Conservation (phyloP, 2,113 vertebrate genomes). For the Perca flavescens region DNA sequence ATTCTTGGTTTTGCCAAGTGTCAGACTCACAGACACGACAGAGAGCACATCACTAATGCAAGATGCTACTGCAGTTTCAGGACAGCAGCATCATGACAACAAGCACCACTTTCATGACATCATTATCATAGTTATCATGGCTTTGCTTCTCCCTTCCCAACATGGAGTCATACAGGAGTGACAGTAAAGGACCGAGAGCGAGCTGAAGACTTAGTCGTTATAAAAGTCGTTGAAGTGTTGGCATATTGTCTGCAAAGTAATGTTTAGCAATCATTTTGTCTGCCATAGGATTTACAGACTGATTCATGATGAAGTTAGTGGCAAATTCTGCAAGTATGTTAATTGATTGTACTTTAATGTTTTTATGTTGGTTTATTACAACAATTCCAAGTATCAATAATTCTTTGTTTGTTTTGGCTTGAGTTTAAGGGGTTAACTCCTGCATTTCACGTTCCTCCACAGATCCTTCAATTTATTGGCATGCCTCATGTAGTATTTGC, state of each 20-base stretch:
- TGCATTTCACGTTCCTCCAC: conserved; percentile 22
- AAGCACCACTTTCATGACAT: background rate
- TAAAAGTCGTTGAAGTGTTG: background rate
- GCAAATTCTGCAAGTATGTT: background rate
- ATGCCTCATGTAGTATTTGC: background rate
- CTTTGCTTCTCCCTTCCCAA: background rate
- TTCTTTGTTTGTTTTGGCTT: background rate
- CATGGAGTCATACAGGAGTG: background rate
- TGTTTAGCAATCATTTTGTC: background rate
- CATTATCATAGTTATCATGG: background rate
- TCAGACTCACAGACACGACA: background rate
- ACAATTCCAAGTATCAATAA: background rate
- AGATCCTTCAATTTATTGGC: background rate
- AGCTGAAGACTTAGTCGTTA: background rate
- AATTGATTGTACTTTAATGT: background rate
- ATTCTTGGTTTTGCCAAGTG: background rate
- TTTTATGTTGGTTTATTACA: background rate
- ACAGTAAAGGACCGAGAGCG: background rate
- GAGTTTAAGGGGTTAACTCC: conserved; percentile 1
- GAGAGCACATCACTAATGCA: background rate
- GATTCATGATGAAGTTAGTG: background rate
- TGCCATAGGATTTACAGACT: background rate
- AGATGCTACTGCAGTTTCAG: conserved; percentile 2
- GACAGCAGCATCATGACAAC: background rate
- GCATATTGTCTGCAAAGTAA: background rate